Percentiles rank a stretch among this genome's conserved stretches.
Conservation (phyloP, 2,797 vertebrate genomes). For the Discoglossus pictus region DNA sequence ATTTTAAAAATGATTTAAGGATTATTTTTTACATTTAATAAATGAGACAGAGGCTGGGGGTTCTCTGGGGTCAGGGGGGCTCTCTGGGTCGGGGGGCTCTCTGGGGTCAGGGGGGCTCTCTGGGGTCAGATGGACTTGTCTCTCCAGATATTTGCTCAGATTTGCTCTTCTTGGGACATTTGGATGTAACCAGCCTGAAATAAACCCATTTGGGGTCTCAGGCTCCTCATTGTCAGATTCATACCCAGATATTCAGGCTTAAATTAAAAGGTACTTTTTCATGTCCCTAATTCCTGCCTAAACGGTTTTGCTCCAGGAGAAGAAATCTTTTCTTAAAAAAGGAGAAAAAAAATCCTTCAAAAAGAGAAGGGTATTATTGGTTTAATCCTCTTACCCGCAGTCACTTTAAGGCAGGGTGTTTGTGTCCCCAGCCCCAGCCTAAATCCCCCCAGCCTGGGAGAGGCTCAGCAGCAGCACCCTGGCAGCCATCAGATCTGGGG, state of each 20-base stretch:
- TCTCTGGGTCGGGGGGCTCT: too few species aligned
- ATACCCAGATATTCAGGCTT: conserved; percentile 83
- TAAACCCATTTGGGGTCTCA: conserved; percentile 55
- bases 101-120: too few species aligned
- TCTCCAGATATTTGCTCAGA: conserved; percentile 47
- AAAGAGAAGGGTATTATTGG: conserved; percentile 97
- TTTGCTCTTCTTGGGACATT: conserved; percentile 19
- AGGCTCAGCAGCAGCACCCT: conserved; percentile 79
- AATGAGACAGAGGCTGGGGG: too few species aligned
- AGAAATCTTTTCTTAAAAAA: conserved; percentile 91
- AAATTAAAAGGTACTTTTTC: conserved; percentile 84
- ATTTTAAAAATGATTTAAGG: too few species aligned
- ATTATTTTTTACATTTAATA: too few species aligned
- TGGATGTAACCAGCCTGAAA: conserved; percentile 23
- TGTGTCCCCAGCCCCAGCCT: conserved; percentile 85
- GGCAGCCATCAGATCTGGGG: conserved; percentile 79
- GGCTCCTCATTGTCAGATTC: conserved; percentile 66
- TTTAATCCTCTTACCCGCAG: conserved; percentile 99
- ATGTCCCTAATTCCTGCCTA: conserved; percentile 95
- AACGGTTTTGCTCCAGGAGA: conserved; percentile 97
- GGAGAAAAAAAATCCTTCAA: conserved; percentile 78
- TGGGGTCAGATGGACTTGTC: too few species aligned
- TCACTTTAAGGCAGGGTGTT: conserved; percentile 92
- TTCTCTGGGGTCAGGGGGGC: too few species aligned
- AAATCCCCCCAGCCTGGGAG: conserved; percentile 86